These are phyloP conservation scores for Nerophis lumbriciformis DNA, from an alignment of 2,113 vertebrate genomes.

Conservation along the genomic window DNA sequence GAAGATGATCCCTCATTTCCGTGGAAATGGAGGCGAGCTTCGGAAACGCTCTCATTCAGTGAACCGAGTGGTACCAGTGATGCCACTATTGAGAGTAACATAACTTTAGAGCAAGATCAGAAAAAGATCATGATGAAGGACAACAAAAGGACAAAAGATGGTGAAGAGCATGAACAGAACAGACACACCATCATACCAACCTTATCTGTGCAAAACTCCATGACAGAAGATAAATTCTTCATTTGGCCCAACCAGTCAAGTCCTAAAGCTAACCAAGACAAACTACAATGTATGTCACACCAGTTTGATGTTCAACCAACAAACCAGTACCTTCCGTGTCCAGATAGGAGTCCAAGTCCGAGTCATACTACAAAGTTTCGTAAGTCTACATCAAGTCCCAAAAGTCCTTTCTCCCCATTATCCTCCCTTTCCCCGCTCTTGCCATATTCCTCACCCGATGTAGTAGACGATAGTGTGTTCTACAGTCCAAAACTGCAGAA, in stretches of 20 bases:
- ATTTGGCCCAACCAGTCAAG: slow-evolving; percentile 21
- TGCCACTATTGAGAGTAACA: slow-evolving; percentile 13
- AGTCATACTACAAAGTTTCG: slow-evolving; percentile 20
- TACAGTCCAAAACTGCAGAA: slow-evolving; percentile 56
- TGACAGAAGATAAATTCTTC: slow-evolving; percentile 4
- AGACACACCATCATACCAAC: slow-evolving; percentile 28
- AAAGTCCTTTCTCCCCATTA: slow-evolving; percentile 57
- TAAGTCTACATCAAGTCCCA: slow-evolving; percentile 47
- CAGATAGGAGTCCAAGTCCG: slow-evolving; percentile 30
- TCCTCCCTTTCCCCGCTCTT: slow-evolving; percentile 51
- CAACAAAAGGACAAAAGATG: slow-evolving; percentile 6
- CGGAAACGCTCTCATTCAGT: slow-evolving; percentile 37
- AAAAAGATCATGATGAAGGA: background rate
- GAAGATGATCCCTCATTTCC: slow-evolving; percentile 45
- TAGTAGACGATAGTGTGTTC: slow-evolving; percentile 62
- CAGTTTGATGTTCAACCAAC: slow-evolving; percentile 21
- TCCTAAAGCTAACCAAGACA: slow-evolving; percentile 3
- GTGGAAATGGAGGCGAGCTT: slow-evolving; percentile 44
- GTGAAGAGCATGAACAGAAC: slow-evolving; percentile 21
- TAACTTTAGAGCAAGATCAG: slow-evolving; percentile 13
- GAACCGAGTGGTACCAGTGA: slow-evolving; percentile 34
- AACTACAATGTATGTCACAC: slow-evolving; percentile 10
- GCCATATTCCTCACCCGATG: slow-evolving; percentile 37
- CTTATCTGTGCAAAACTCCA: background rate
- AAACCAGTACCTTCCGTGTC: slow-evolving; percentile 25